Base-by-base conservation (phyloP, 37 sponge, comb jelly and placozoan genomes). In the Bolinopsis microptera region DNA sequence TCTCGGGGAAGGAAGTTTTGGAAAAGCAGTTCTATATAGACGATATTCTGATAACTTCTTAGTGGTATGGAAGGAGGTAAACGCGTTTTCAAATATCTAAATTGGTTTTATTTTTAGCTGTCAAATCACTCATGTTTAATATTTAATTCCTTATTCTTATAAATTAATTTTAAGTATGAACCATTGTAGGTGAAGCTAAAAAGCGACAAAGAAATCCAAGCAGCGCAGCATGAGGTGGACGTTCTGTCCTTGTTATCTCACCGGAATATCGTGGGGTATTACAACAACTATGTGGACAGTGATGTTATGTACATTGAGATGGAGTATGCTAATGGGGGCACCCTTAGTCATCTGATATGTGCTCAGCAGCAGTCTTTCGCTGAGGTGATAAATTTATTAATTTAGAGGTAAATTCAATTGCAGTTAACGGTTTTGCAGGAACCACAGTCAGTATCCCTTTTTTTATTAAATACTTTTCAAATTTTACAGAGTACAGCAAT, bases 271-370 rank as follows among this genome's bases (percentile, higher is more conserved):
- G 90, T 94, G 28, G 82, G 69, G 26, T 92, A 82, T 82, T 94
- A 94, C 93, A 94, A 94, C 94, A 74, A 94, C 93, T 94, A 93
- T 83, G 80, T 94, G 5, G 94, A 94, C 82, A 93, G 38, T 24
- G 69, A 69, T 1, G 48, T 69, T n/a, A 68, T 94, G 93, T 92
- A 86, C 48, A 94, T 94, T 26, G 94, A 94, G 86, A 94, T 93
- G 94, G 94, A 94, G 34, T 94, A 93, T 72, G 92, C 93, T 33
- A 93, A 94, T 37, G 94, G 94, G 35, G 90, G 90, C 41, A 86
- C 41, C 24, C 90, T 86, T 5, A 41, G 24, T n/a, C 90, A 86
- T 35, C 61, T 86, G 25, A 41, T 86, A n/a, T 9, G 22, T 39
- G 13, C 24, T 27, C 90, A 86, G 61, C 61, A 86, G 27, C 22